Evolutionary conservation across 2,888 invertebrate species (phyloP).

Genomic region (Apamea sordens): DNA sequence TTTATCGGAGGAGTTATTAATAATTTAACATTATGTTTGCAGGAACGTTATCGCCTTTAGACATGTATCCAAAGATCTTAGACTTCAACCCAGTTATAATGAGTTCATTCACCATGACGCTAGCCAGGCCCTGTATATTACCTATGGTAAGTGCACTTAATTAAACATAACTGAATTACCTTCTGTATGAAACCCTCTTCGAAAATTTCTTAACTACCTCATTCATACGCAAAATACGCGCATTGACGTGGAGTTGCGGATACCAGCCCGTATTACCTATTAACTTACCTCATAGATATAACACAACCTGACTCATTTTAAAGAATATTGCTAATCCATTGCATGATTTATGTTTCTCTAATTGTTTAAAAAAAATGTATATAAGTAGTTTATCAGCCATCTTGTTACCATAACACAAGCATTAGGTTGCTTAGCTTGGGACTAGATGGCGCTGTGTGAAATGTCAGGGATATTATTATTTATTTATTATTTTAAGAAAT

Average conservation of each 20-base stretch:
- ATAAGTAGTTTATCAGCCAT: too few relatives aligned
- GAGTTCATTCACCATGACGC: slow-evolving; percentile 99
- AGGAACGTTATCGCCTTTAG: slow-evolving; percentile 99
- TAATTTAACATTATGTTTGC: slow-evolving; percentile 18
- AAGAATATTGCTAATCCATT: too few relatives aligned
- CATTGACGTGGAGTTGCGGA: too few relatives aligned
- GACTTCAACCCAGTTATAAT: slow-evolving; percentile 99
- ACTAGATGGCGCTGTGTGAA: too few relatives aligned
- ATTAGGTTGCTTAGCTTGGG: too few relatives aligned
- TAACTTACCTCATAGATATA: background rate
- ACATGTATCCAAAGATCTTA: slow-evolving; percentile 99
- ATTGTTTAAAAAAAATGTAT: too few relatives aligned
- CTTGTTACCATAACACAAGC: too few relatives aligned
- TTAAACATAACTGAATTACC: background rate
- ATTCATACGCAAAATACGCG: too few relatives aligned
- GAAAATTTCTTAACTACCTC: background rate
- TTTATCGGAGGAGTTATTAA: background rate
- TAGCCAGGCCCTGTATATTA: slow-evolving; percentile 98
- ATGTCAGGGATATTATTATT: too few relatives aligned
- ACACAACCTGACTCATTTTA: too few relatives aligned
- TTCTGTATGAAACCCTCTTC: background rate
- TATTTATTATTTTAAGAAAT: too few relatives aligned
- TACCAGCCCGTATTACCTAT: background rate
- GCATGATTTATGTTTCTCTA: too few relatives aligned
- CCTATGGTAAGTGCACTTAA: slow-evolving; percentile 94